Conservation (phyloP, 2,888 invertebrate species). For the Drosophila neonasuta region DNA sequence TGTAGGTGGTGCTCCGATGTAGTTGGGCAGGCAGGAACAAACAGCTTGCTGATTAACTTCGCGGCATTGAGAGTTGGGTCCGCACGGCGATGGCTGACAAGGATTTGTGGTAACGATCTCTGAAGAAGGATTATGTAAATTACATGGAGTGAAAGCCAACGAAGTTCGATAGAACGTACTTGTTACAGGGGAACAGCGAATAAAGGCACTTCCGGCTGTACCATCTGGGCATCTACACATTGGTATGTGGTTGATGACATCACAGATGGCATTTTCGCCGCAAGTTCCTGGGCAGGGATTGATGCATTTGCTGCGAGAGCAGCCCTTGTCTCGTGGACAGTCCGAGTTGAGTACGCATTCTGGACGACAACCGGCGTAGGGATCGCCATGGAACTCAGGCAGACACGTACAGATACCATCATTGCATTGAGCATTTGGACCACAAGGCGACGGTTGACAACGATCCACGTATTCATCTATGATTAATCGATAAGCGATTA, state of each 20-base stretch:
- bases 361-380: constrained; percentile 87
- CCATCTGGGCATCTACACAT: constrained; percentile 85
- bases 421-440: constrained; percentile 86
- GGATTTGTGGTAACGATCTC: constrained; percentile 84
- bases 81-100: constrained; percentile 89
- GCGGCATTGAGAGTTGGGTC: constrained; percentile 90
- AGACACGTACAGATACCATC: constrained; percentile 88
- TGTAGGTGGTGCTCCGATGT: constrained; percentile 89
- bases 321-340: constrained; percentile 87
- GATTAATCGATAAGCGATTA: constrained; percentile 4
- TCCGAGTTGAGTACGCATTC: constrained; percentile 89
- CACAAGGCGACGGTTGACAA: constrained; percentile 88
- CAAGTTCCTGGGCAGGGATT: constrained; percentile 90
- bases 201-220: constrained; percentile 87
- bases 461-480: constrained; percentile 83
- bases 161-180: constrained; percentile 45
- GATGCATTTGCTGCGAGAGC: constrained; percentile 88
- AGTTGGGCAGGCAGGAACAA: constrained; percentile 88
- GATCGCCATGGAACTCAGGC: constrained; percentile 86
- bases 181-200: constrained; percentile 82
- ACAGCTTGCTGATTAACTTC: constrained; percentile 88
- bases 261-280: constrained; percentile 88
- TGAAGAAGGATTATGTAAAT: constrained; percentile 38
- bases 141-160: constrained; percentile 1
- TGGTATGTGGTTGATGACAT: constrained; percentile 88